Evolutionary conservation across 2,797 vertebrate species (phyloP), one percentile per base, ranked within the genome.

Genomic region (Catamblyrhynchus diadema): DNA sequence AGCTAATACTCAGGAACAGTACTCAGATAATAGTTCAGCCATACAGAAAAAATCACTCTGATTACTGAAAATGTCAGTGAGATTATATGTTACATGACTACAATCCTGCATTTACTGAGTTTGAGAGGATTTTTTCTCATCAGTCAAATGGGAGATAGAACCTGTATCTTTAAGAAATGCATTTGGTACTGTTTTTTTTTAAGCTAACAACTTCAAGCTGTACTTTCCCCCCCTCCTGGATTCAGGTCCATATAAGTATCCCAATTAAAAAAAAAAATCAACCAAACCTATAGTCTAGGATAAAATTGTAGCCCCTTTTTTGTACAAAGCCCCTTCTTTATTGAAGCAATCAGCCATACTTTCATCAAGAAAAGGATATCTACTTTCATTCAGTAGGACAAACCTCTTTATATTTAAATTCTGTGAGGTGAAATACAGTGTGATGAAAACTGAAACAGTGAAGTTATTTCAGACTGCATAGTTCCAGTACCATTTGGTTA

Each of bases 41-140:
- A 51, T 70, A 79, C 37, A 45, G 47, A 90, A 94, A 69, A 79
- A 95, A 96, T 88, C 17, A 84, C 73, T 82, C 85, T 4, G 35
- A 83, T 93, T 74, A 88, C 89, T 70, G 89, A 78, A 92, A 88
- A 85, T 91, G 65, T 75, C 79, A 10, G 3, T 60, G 87, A 93
- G 85, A 96, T 94, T 79, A 39, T 77, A 32, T 42, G 42, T 44
- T 89, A 21, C 32, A 39, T 81, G 69, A 81, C 57, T 82, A 60
- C 6, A 35, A 37, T 79, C 67, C 37, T 69, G 62, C 54, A 56
- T 80, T 90, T 84, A 86, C 75, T 1, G 7, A 80, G 32, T 87
- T 82, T 59, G 81, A 78, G 66, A 61, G 39, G 21, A 47, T 22
- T 65, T 87, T 86, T 82, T 85, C 62, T 23, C 51, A 45, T 37